These are phyloP conservation scores for Cantharis flavilabris DNA, from an alignment of 2,888 invertebrate genomes.

Conservation along the genomic window DNA sequence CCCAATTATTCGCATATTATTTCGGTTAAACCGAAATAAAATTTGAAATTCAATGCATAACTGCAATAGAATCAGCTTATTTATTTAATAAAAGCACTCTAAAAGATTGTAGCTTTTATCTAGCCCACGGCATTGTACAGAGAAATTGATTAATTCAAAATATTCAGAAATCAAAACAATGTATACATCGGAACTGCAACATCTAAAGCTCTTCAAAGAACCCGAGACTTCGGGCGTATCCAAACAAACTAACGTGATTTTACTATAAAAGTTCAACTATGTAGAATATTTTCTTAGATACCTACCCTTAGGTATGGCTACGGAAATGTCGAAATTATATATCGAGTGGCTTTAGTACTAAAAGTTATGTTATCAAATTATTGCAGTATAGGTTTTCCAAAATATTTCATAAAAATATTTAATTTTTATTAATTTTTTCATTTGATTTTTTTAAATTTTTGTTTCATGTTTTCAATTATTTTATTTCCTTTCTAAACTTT, in stretches of 20 bases:
- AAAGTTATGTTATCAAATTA: too few species aligned
- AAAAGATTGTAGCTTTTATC: not conserved
- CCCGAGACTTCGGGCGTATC: not conserved
- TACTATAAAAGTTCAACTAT: not conserved
- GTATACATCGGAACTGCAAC: not conserved
- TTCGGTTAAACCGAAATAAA: too few species aligned
- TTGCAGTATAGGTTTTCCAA: too few species aligned
- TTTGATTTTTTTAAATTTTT: too few species aligned
- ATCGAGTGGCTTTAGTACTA: not conserved
- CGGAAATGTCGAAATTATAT: not conserved
- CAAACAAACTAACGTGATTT: not conserved
- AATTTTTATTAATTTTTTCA: too few species aligned
- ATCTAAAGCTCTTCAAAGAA: not conserved
- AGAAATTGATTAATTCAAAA: not conserved
- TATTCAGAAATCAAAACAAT: not conserved
- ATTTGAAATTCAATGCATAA: not conserved
- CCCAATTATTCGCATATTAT: too few species aligned
- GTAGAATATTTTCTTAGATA: not conserved
- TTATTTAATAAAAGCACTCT: not conserved
- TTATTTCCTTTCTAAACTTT: too few species aligned
- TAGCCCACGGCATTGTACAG: not conserved
- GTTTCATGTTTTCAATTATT: too few species aligned
- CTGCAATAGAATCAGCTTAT: not conserved
- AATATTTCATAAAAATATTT: too few species aligned
- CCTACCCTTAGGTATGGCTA: not conserved